phyloP scores from a whole-genome alignment of 2,888 invertebrate species.

The Corythucha ciliata region DNA sequence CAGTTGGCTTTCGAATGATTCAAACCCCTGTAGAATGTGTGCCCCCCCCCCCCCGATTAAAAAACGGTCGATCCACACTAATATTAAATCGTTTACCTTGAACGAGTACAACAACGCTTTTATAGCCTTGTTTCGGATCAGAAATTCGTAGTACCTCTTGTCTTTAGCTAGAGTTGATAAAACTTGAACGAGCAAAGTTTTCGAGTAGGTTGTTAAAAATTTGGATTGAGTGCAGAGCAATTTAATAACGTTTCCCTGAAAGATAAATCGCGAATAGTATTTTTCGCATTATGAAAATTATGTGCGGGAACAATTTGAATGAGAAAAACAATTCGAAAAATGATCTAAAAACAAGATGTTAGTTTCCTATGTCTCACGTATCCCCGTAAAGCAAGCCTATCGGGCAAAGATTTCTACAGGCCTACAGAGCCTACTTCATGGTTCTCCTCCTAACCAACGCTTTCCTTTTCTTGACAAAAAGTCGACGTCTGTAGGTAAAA shows the following conservation, averaged over 20 bases:
- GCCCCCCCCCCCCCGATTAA: neutral
- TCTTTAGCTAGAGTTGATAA: conserved; percentile 15
- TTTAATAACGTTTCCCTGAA: conserved; percentile 16
- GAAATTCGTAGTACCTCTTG: conserved; percentile 16
- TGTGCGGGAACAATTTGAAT: no score
- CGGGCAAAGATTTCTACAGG: no score
- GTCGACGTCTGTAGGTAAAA: neutral
- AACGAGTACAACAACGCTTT: conserved; percentile 18
- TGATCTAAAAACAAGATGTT: neutral
- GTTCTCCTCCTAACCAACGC: no score
- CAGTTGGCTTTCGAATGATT: conserved; percentile 17
- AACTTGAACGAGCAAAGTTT: conserved; percentile 19
- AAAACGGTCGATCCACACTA: no score
- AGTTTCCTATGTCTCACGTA: neutral
- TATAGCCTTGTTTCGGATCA: conserved; percentile 17
- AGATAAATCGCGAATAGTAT: no score
- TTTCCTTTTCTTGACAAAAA: no score
- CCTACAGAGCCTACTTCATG: no score
- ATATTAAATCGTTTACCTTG: conserved; percentile 5
- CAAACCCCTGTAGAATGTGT: conserved; percentile 10
- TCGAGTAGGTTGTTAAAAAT: conserved; percentile 18
- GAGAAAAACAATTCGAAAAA: no score
- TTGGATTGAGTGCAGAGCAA: conserved; percentile 20
- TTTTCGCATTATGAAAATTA: neutral
- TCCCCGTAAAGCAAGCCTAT: no score